Base-by-base conservation (phyloP, 92 coral and sea anemone genomes). In the Zoanthus gigantus region DNA sequence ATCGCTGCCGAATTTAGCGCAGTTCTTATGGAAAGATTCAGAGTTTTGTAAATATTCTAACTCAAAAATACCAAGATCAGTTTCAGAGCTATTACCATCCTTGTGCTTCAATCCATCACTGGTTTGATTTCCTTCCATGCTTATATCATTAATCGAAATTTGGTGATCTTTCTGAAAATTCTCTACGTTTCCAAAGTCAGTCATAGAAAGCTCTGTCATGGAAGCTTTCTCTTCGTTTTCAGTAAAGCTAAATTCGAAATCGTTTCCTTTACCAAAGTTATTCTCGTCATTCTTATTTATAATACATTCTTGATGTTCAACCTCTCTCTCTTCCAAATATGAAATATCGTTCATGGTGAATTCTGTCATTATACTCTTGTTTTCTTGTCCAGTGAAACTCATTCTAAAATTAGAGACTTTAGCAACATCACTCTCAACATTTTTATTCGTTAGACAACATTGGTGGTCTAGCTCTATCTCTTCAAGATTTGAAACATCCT, bases 151-250 rank as follows among this genome's bases (percentile, higher is more conserved):
- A n/a, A 8, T n/a, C 9, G 60, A 65, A 13, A 16, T 23, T 32
- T 61, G 73, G 16, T 81, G 45, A 23, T 42, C 37, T 16, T 75
- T 86, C 60, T 88, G 92, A 72, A 93, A 72, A 10, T 81, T 86
- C 72, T 87, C 86, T 34, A 93, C 87, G 71, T 90, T 78, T 31
- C 89, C 96, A 65, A 91, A 85, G 85, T 93, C 94, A 6, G 93
- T 61, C 15, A 87, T 44, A n/a, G 69, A 82, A 58, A 93, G 63
- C 67, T 95, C 94, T 57, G 98, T 95, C 65, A 89, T 56, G 18
- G 77, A 84, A 42, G 76, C 91, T 52, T 88, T 88, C 16, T 91
- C 93, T 32, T 81, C 91, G 7, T 75, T 81, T 65, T 81, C 85
- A 23, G 85, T 81, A 61, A 81, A 81, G 76, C 85, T 53, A 66